Conservation (phyloP, 2,113 vertebrate genomes). For the Synchiropus splendidus region DNA sequence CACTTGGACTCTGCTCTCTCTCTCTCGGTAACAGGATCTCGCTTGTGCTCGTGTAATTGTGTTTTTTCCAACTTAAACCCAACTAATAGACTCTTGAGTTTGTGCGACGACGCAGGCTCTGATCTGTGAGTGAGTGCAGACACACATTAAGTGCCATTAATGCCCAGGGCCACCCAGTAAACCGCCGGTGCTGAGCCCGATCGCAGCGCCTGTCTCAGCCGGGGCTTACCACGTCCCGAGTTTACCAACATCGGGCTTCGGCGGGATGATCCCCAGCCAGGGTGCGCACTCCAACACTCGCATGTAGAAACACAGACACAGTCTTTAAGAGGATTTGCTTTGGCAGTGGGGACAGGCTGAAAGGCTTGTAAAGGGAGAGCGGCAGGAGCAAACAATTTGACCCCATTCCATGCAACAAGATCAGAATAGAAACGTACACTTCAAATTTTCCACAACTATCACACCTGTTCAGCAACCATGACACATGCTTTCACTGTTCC, state of each 20-base stretch:
- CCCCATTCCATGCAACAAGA: slow-evolving; percentile 15
- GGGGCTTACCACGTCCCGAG: slow-evolving; percentile 47
- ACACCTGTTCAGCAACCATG: no score
- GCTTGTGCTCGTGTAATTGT: slow-evolving; percentile 35
- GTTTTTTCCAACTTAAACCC: slow-evolving; percentile 5
- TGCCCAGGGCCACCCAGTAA: slow-evolving; percentile 26
- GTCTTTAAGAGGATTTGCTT: slow-evolving; percentile 54
- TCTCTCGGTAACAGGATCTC: slow-evolving; percentile 21
- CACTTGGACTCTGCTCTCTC: slow-evolving; percentile 23
- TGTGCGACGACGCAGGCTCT: slow-evolving; percentile 3
- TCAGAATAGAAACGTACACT: slow-evolving; percentile 15
- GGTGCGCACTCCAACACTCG: slow-evolving; percentile 8
- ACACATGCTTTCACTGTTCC: background rate
- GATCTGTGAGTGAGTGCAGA: no score
- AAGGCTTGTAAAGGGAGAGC: slow-evolving; percentile 29
- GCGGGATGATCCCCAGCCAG: slow-evolving; percentile 54
- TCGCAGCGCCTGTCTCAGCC: slow-evolving; percentile 44
- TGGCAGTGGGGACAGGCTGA: slow-evolving; percentile 28
- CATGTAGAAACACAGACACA: slow-evolving; percentile 6
- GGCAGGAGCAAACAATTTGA: slow-evolving; percentile 27
- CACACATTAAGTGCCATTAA: slow-evolving; percentile 4
- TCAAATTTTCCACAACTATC: background rate
- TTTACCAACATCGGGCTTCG: slow-evolving; percentile 55
- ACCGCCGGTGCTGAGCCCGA: slow-evolving; percentile 35
- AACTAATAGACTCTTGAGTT: slow-evolving; percentile 7